Conservation (phyloP, 2,113 vertebrate genomes). For the Alligator mississippiensis region DNA sequence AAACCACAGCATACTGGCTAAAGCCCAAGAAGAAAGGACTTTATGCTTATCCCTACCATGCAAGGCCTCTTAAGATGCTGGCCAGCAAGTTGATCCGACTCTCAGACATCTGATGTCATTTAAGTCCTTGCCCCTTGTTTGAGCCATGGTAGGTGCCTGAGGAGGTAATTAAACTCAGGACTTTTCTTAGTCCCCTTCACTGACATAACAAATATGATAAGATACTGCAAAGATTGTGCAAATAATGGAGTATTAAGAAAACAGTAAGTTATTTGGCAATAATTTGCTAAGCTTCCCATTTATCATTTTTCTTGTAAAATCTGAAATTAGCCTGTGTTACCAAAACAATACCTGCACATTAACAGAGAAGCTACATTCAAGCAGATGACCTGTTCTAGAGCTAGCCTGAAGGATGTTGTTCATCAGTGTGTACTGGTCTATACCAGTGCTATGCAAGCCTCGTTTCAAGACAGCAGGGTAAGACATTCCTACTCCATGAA, state of each 20-base stretch:
- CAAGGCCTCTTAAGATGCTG: neutral
- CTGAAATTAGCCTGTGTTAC: neutral
- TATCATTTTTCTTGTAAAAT: neutral
- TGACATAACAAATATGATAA: neutral
- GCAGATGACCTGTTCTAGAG: neutral
- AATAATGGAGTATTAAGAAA: neutral
- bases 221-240: neutral
- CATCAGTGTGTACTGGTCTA: neutral
- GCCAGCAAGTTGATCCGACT: neutral
- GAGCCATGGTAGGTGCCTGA: neutral
- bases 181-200: neutral
- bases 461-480: neutral
- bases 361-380: neutral
- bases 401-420: neutral
- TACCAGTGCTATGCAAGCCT: neutral
- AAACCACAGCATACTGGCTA: neutral
- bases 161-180: neutral
- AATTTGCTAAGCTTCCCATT: neutral
- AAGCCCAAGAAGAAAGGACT: neutral
- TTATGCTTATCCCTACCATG: neutral
- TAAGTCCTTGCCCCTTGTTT: neutral
- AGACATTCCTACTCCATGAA: neutral
- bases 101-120: neutral
- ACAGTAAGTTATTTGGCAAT: neutral
- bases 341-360: neutral